These are phyloP conservation scores for Aproaerema taeniolella DNA, from an alignment of 2,888 invertebrate genomes.

Conservation along the genomic window DNA sequence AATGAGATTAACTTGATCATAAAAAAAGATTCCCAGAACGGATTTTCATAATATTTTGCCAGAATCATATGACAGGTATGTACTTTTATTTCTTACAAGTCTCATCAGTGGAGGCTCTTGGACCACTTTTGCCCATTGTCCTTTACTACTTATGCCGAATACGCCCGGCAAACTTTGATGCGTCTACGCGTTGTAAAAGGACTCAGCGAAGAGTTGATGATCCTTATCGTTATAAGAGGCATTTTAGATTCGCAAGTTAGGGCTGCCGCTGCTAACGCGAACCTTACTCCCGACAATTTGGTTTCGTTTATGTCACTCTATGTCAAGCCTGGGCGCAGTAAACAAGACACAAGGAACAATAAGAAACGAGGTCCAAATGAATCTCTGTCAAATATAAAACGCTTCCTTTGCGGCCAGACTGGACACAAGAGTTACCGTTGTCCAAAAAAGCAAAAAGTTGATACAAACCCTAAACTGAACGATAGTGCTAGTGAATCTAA, in stretches of 20 bases:
- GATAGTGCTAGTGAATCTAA: not conserved
- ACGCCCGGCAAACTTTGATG: slow-evolving; percentile 18
- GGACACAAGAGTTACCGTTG: slow-evolving; percentile 7
- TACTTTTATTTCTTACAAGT: too few species aligned
- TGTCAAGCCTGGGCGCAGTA: slow-evolving; percentile 9
- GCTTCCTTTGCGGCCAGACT: slow-evolving; percentile 5
- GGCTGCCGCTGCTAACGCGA: slow-evolving; percentile 17
- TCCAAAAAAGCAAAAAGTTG: not conserved
- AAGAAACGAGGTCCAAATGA: not conserved
- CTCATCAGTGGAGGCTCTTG: too few species aligned
- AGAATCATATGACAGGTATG: too few species aligned
- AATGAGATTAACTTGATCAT: too few species aligned
- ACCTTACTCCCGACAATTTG: slow-evolving; percentile 11
- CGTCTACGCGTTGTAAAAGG: slow-evolving; percentile 18
- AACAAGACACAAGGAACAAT: not conserved
- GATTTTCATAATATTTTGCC: too few species aligned
- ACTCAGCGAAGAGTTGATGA: slow-evolving; percentile 17
- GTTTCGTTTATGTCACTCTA: slow-evolving; percentile 16
- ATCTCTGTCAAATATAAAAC: slow-evolving; percentile 1
- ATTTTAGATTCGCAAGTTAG: slow-evolving; percentile 15
- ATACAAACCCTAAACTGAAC: not conserved
- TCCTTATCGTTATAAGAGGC: slow-evolving; percentile 16
- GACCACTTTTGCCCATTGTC: too few species aligned
- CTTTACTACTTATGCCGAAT: slow-evolving; percentile 21
- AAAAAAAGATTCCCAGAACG: too few species aligned